Conservation (phyloP, 2,797 vertebrate genomes). For the Enteromius radiatus region DNA sequence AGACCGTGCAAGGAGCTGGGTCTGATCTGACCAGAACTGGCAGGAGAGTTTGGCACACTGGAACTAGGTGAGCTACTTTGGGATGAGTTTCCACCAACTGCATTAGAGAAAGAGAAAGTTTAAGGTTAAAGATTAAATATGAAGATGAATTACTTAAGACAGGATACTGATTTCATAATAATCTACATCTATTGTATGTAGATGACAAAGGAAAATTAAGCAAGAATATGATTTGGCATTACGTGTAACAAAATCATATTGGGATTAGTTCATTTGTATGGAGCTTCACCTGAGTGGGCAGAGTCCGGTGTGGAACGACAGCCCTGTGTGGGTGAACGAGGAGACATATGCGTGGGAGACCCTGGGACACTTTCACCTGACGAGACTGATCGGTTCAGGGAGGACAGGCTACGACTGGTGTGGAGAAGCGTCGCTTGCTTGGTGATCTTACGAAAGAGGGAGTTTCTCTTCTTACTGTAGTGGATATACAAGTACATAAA, state of each 20-base stretch:
- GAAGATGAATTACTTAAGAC: not conserved
- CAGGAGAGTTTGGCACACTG: constrained; percentile 95
- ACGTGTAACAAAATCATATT: not conserved
- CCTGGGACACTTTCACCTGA: constrained; percentile 94
- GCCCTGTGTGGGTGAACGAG: constrained; percentile 91
- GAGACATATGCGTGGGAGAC: constrained; percentile 95
- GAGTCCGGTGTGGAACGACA: constrained; percentile 89
- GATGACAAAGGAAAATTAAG: not conserved
- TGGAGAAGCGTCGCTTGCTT: constrained; percentile 93
- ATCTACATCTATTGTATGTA: not conserved
- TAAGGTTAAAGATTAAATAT: not conserved
- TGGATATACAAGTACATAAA: constrained; percentile 9
- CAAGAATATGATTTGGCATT: not conserved
- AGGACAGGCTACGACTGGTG: constrained; percentile 94
- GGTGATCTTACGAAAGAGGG: constrained; percentile 93
- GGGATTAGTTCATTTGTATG: not conserved
- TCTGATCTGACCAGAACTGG: constrained; percentile 91
- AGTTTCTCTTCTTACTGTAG: constrained; percentile 88
- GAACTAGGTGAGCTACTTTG: constrained; percentile 98
- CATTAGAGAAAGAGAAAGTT: constrained; percentile 15
- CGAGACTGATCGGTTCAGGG: constrained; percentile 93
- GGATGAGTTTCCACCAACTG: constrained; percentile 91
- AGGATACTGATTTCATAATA: not conserved
- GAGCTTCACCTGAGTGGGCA: constrained; percentile 84
- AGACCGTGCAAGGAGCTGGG: constrained; percentile 95